A percentile compares a stretch with the other conserved stretches of the same genome.
Conservation (phyloP, 2,797 vertebrate genomes). For the Fundulus diaphanus region DNA sequence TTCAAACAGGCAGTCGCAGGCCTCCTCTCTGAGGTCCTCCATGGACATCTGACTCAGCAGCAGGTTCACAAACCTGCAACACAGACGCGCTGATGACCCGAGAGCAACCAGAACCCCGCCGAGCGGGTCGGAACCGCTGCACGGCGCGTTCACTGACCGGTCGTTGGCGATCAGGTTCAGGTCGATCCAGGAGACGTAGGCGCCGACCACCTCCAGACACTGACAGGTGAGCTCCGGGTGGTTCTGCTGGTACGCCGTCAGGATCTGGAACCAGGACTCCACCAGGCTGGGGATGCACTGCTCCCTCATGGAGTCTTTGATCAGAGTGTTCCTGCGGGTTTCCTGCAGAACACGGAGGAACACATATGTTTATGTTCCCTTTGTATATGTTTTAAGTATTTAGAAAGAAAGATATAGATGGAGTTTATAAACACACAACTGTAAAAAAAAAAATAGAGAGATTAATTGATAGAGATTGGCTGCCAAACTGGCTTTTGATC, state of each 20-base stretch:
- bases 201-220: constrained; percentile 98
- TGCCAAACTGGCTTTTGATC: no score
- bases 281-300: constrained; percentile 96
- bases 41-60: constrained; percentile 98
- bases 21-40: constrained; percentile 96
- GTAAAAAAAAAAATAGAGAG: no score
- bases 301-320: constrained; percentile 97
- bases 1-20: constrained; percentile 97
- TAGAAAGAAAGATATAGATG: no score
- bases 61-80: constrained; percentile 93
- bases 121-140: background rate
- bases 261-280: constrained; percentile 99
- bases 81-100: background rate
- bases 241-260: constrained; percentile 91
- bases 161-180: constrained; percentile 98
- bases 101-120: background rate
- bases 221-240: constrained; percentile 97
- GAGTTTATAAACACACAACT: no score
- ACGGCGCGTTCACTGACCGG: constrained; percentile 76
- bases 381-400: no score
- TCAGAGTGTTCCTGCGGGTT: constrained; percentile 92
- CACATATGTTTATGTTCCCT: no score
- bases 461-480: no score
- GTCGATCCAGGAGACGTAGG: constrained; percentile 98
- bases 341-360: constrained; percentile 77